Base-by-base conservation (phyloP, 2,888 invertebrate species). In the Gasteruption jaculator region DNA sequence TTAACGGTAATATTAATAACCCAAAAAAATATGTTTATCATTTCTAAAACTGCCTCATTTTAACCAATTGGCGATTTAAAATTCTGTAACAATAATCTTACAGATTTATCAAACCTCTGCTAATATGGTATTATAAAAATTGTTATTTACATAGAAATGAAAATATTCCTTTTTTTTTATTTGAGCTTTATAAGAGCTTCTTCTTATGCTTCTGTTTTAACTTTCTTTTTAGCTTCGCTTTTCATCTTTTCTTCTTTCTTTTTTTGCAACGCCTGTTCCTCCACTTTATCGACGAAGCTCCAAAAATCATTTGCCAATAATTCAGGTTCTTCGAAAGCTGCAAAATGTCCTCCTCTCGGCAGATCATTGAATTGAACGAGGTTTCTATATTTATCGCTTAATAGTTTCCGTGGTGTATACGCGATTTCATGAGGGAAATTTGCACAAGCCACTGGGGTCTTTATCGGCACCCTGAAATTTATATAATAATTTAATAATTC, bases 261-360 rank as follows among this genome's bases (percentile, higher is more conserved):
- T 7, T 50, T 51, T 3, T 7, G 14, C 6, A 24, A 30, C 3
- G 19, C 7, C 6, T 26, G 22, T 38, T 50, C 39, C 30, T 40
- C 42, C 6, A 42, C 34, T 16, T 75, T 75, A 1, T 69, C 60
- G 0, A 83, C 76, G 39, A 83, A 82, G 1, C 70, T 61, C 58
- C 79, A 80, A 6, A 94, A 68, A 60, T 92, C 90, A 0, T 78
- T 71, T 3, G 86, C 82, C 18, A 94, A 58, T 0, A 84, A 54
- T 26, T 78, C 68, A 0, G 93, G 91, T 45, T 80, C 75, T 65
- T 94, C 90, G 41, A 91, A 73, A 0, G 91, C 89, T 0, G 86
- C 85, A 67, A 92, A 95, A 65, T 93, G 93, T 0, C 94, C 94
- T 1, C 90, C 91, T 3, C 78, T 73, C 0, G 77, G 73, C 21